Evolutionary conservation across 2,888 invertebrate species (phyloP), one percentile per base, ranked within the genome.

Genomic region (Toxonevra muliebris): DNA sequence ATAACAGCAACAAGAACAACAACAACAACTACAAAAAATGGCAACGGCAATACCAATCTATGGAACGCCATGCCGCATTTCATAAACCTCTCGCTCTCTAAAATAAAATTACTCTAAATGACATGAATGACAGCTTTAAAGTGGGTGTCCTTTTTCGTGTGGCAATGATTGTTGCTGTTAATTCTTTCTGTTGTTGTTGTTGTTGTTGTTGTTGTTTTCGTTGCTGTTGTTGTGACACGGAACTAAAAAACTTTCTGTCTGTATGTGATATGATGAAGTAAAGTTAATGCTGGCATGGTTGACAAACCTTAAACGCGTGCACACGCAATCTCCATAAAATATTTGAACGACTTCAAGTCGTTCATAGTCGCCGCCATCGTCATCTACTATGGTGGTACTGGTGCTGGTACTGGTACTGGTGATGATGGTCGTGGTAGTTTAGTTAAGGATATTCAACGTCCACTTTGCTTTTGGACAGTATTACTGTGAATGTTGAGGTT

Each of bases 41-140:
- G 50, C 8, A n/a, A 15, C 50, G 15, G 8, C 4, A 15, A n/a
- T 1, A 53, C 53, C 30, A 30, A 30, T 7, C 7, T 30, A 30
- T 30, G 30, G 30, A 30, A 30, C 7, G 7, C 30, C 30, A 30
- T 50, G 58, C 58, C 65, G 59, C 52, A 17, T 52, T 65, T 65
- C 58, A 53, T 59, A 53, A 4, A 52, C 42, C 20, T 48, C 52
- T 30, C 30, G 30, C 30, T 30, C 30, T 30, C 30, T 30, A 2
- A 30, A 30, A 69, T 69, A 71, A 73, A 72, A 64, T 69, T 68
- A 66, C 61, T 63, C 63, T 30, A 62, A 66, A 71, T 70, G 70
- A 73, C 72, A 71, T 70, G 71, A 69, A 70, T 74, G 74, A 75
- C 73, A 75, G 73, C 63, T 68, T 69, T 63, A 71, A 74, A 71